Conservation (phyloP, 1,140 invertebrate genomes). For the Agraylea sexmaculata region DNA sequence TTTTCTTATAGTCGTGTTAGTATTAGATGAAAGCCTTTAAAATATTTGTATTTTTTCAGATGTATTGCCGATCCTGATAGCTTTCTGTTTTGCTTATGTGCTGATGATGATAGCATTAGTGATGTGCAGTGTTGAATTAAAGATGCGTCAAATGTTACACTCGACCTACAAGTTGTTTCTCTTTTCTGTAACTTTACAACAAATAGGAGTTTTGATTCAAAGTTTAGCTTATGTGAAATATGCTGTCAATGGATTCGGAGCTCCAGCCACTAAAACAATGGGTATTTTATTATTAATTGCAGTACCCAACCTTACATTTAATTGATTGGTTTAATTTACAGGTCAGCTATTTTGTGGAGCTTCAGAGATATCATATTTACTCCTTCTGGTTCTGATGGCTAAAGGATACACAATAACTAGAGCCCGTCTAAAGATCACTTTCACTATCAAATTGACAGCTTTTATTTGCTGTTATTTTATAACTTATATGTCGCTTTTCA, state of each 20-base stretch:
- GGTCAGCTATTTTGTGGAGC: slow-evolving; percentile 59
- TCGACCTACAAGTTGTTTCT: slow-evolving; percentile 81
- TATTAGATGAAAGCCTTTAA: slow-evolving; percentile 9
- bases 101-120: slow-evolving; percentile 50
- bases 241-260: slow-evolving; percentile 54
- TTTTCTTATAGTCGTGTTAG: too few species aligned
- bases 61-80: slow-evolving; percentile 57
- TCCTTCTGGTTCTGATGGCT: slow-evolving; percentile 69
- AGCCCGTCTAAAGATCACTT: slow-evolving; percentile 55
- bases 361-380: slow-evolving; percentile 60
- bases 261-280: slow-evolving; percentile 41
- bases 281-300: slow-evolving; percentile 36
- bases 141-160: slow-evolving; percentile 67
- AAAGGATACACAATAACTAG: slow-evolving; percentile 87
- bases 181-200: slow-evolving; percentile 52
- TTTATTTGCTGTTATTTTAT: slow-evolving; percentile 66
- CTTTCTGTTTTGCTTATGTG: slow-evolving; percentile 50
- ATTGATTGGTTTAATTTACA: slow-evolving; percentile 28
- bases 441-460: slow-evolving; percentile 63
- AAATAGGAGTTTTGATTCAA: slow-evolving; percentile 52
- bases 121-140: slow-evolving; percentile 57
- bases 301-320: background rate
- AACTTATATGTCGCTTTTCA: slow-evolving; percentile 59
- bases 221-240: slow-evolving; percentile 56
- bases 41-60: slow-evolving; percentile 42